Percentiles rank a stretch among this genome's conserved stretches.
Conservation (phyloP, 2,797 vertebrate genomes). For the Pangasius macronema region DNA sequence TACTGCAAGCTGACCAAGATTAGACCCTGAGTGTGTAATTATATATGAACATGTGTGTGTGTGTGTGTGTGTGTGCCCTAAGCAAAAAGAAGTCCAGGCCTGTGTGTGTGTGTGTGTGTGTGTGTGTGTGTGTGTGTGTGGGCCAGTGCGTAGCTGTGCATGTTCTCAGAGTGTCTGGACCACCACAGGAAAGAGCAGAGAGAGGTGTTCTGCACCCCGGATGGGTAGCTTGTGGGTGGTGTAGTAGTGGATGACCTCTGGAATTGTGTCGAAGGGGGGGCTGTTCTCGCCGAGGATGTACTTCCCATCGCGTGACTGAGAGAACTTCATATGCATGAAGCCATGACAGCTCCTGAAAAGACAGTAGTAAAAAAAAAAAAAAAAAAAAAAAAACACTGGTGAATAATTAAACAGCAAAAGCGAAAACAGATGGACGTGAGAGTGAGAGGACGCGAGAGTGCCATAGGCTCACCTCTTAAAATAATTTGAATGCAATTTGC, state of each 20-base stretch:
- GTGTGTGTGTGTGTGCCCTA: slow-evolving; percentile 41
- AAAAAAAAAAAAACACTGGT: neutral
- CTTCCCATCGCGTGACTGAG: slow-evolving; percentile 79
- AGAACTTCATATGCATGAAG: slow-evolving; percentile 93
- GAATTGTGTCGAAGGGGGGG: slow-evolving; percentile 84
- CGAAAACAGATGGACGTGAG: neutral
- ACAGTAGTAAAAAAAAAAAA: neutral
- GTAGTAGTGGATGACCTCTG: slow-evolving; percentile 86
- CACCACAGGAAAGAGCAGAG: slow-evolving; percentile 85
- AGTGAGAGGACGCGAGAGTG: too few species aligned
- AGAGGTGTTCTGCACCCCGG: slow-evolving; percentile 85
- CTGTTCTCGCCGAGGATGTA: slow-evolving; percentile 89
- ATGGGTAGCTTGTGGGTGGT: slow-evolving; percentile 86
- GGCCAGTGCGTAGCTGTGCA: slow-evolving; percentile 48
- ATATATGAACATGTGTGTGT: neutral
- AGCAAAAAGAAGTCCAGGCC: slow-evolving; percentile 50
- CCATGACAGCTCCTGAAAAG: slow-evolving; percentile 88
- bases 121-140: slow-evolving; percentile 48
- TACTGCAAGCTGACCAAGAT: slow-evolving; percentile 20
- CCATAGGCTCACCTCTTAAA: neutral
- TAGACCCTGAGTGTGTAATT: slow-evolving; percentile 50
- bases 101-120: neutral
- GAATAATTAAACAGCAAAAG: slow-evolving; percentile 8
- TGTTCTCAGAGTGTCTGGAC: slow-evolving; percentile 79
- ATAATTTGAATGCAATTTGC: slow-evolving; percentile 3